Evolutionary conservation across 1,140 invertebrate species (phyloP), one percentile per base, ranked within the genome.

Genomic region (Zaprionus lachaisei): DNA sequence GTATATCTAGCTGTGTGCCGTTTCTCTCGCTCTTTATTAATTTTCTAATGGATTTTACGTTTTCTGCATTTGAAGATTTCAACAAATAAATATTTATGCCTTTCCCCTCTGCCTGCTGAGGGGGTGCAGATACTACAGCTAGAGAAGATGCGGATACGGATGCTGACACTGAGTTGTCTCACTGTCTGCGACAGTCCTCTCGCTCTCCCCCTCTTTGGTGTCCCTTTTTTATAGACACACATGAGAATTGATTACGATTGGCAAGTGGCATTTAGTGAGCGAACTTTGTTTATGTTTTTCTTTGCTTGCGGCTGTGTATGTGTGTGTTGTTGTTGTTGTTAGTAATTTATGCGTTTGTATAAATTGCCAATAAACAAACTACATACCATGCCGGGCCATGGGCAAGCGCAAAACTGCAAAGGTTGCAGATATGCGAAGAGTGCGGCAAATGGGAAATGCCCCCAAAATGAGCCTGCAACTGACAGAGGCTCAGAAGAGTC

Each of bases 21-120:
- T 66, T 65, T 56, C 9, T 26, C 22, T 28, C 20, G 55, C 78
- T 77, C 81, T 85, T 91, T 91, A 91, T 91, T 91, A 91, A 91
- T 91, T 91, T 91, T 91, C 89, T 91, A 91, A 91, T 91, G 89
- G 89, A 91, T 91, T 91, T 91, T 85, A 91, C 82, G 82, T 90
- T 91, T 80, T 80, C 79, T 82, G 77, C 79, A 82, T 72, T 82
- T 85, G 81, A 85, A 91, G 86, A 91, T 90, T 89, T 89, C 69
- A 79, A 85, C 85, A 90, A 77, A 85, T 86, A 90, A 85, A 91
- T 86, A 90, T 90, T 90, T 90, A 90, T 90, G 82, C 82, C 55
- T 51, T 51, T 22, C 20, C 44, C 17, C 58, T 49, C 7, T 11
- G 44, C 2, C 5, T 20, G 68, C 55, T 55, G 68, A 65, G 66